Conservation (phyloP, 2,797 vertebrate species). For the Parauchenoglanis punctatus region DNA sequence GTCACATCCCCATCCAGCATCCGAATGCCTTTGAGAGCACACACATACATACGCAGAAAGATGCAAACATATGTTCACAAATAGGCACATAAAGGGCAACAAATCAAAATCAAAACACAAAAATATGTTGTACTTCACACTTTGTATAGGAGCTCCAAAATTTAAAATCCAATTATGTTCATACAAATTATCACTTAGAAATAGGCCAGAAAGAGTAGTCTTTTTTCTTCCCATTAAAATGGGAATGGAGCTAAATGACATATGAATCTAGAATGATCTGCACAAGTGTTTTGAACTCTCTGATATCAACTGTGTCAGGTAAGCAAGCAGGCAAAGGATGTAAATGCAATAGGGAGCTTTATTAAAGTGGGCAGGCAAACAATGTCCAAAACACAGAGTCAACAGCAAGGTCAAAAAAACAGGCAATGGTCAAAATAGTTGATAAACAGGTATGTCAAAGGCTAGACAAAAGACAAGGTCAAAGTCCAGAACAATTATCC, state of each 20-base stretch:
- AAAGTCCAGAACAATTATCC: no score
- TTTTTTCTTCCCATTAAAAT: neutral
- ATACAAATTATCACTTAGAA: neutral
- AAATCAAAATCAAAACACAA: neutral
- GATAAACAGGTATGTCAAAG: no score
- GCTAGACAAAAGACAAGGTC: no score
- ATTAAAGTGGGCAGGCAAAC: no score
- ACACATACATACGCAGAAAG: constrained; percentile 4
- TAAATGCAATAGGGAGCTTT: no score
- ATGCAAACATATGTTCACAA: constrained; percentile 20
- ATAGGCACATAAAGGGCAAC: neutral
- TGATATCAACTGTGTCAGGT: no score
- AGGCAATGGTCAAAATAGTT: no score
- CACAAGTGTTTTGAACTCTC: neutral
- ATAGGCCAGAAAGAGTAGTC: neutral
- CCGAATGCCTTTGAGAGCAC: constrained; percentile 77
- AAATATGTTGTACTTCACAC: neutral
- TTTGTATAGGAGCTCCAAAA: neutral
- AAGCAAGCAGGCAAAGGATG: no score
- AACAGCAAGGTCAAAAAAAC: no score
- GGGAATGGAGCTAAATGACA: neutral
- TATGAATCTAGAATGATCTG: neutral
- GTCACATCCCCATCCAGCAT: constrained; percentile 89
- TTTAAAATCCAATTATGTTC: neutral
- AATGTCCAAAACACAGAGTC: no score